These are phyloP conservation scores for Ariolimax columbianus DNA, from an alignment of 2,888 invertebrate species.

Conservation along the genomic window DNA sequence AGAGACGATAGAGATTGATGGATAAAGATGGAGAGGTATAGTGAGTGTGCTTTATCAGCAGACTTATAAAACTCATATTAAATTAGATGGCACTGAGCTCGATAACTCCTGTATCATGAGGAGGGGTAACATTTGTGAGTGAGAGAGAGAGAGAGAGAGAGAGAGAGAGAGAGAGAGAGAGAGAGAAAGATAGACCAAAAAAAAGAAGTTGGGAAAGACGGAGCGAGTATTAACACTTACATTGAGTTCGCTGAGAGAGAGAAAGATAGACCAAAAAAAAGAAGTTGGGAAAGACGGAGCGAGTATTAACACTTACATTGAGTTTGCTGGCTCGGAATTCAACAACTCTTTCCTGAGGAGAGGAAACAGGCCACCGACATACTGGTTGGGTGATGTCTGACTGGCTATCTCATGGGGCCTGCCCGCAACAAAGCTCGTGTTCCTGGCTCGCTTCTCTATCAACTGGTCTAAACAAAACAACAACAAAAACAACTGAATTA, in stretches of 20 bases:
- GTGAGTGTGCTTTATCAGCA: too few relatives aligned
- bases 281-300: not conserved
- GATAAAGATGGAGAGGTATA: not conserved
- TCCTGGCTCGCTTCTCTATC: conserved; percentile 81
- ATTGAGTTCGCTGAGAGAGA: conserved; percentile 80
- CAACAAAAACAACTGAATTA: too few relatives aligned
- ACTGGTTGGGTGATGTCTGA: conserved; percentile 63
- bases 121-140: too few relatives aligned
- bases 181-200: not conserved
- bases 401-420: conserved; percentile 86
- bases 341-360: conserved; percentile 87
- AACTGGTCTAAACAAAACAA: conserved; percentile 75
- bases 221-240: conserved; percentile 80
- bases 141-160: too few relatives aligned
- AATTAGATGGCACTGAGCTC: too few relatives aligned
- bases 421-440: conserved; percentile 88
- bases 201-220: not conserved
- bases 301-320: conserved; percentile 82
- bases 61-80: too few relatives aligned
- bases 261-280: not conserved
- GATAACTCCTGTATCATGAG: too few relatives aligned
- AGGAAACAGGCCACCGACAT: conserved; percentile 85
- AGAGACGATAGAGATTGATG: not conserved
- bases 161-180: too few relatives aligned
- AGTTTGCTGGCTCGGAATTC: conserved; percentile 85